Percentiles rank a stretch among this genome's conserved stretches.
These are phyloP conservation scores for Ophthalmolycus amberensis DNA, from an alignment of 2,113 vertebrate genomes.

Conservation along the genomic window DNA sequence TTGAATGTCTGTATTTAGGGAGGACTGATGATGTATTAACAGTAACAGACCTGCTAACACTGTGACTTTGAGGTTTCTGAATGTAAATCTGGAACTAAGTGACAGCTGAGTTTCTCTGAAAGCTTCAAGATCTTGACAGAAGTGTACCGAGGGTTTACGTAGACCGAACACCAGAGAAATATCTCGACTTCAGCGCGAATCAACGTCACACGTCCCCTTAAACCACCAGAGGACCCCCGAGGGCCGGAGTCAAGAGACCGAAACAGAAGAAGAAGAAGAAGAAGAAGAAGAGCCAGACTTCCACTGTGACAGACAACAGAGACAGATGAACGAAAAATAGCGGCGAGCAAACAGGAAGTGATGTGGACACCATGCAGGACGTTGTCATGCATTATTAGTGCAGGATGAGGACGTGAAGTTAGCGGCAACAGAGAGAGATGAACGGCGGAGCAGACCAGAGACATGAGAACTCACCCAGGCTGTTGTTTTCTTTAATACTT, in stretches of 20 bases:
- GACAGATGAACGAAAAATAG: constrained; percentile 34
- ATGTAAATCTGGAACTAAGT: background rate
- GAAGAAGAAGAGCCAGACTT: constrained; percentile 29
- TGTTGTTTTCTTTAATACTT: constrained; percentile 98
- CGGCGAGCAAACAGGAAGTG: constrained; percentile 27
- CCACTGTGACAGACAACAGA: constrained; percentile 36
- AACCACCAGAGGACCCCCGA: background rate
- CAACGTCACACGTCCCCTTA: background rate
- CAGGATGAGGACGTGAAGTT: constrained; percentile 41
- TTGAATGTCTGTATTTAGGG: background rate
- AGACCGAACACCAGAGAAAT: background rate
- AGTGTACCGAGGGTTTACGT: background rate
- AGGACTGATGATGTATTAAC: background rate
- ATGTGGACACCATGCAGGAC: constrained; percentile 60
- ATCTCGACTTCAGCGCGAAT: background rate
- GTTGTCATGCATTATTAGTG: constrained; percentile 62
- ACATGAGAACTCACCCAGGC: constrained; percentile 91
- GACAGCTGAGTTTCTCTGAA: background rate
- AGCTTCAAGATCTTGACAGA: background rate
- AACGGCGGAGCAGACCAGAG: constrained; percentile 17
- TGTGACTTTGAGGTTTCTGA: background rate
- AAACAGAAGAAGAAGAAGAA: constrained; percentile 24
- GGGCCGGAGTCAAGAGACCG: background rate
- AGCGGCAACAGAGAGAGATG: constrained; percentile 20
- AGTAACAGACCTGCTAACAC: background rate